phyloP scores from a whole-genome alignment of 2,888 invertebrate species.

The Oscheius sp. region DNA sequence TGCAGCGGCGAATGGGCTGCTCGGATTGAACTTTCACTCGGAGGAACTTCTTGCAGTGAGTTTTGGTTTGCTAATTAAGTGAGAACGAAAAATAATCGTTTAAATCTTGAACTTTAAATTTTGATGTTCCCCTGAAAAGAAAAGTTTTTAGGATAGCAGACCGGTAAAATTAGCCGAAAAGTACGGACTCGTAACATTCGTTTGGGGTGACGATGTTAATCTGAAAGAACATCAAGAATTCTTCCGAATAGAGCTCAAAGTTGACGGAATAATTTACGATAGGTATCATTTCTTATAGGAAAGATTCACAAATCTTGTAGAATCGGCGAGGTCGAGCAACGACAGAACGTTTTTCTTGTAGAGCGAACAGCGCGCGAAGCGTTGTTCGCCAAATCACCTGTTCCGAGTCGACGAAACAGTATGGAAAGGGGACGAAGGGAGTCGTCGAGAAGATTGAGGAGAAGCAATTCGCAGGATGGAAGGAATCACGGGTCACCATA shows the following conservation, averaged over 20 bases:
- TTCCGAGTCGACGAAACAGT: conserved; percentile 10
- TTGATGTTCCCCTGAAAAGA: too few species aligned
- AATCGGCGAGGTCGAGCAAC: conserved; percentile 65
- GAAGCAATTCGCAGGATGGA: conserved; percentile 4
- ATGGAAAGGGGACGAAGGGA: neutral
- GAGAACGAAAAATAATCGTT: too few species aligned
- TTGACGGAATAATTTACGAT: conserved; percentile 96
- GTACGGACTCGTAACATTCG: conserved; percentile 78
- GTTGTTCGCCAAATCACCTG: conserved; percentile 8
- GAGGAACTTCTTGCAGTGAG: conserved; percentile 80
- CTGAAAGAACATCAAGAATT: conserved; percentile 81
- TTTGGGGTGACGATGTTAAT: conserved; percentile 97
- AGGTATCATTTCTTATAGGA: conserved; percentile 73
- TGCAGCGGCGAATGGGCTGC: conserved; percentile 58
- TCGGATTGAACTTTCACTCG: conserved; percentile 88
- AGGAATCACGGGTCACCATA: neutral
- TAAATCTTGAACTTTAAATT: too few species aligned
- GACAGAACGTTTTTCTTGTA: conserved; percentile 67
- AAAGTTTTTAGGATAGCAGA: conserved; percentile 37
- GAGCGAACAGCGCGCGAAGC: conserved; percentile 48
- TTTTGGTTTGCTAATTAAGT: too few species aligned
- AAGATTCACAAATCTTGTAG: conserved; percentile 35
- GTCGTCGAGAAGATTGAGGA: neutral
- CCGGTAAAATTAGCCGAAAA: conserved; percentile 48
- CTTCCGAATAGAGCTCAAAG: conserved; percentile 84